Percentiles rank a stretch among this genome's conserved stretches.
phyloP scores from a whole-genome alignment of 2,797 vertebrate genomes.

The Phoxinus dragarum region DNA sequence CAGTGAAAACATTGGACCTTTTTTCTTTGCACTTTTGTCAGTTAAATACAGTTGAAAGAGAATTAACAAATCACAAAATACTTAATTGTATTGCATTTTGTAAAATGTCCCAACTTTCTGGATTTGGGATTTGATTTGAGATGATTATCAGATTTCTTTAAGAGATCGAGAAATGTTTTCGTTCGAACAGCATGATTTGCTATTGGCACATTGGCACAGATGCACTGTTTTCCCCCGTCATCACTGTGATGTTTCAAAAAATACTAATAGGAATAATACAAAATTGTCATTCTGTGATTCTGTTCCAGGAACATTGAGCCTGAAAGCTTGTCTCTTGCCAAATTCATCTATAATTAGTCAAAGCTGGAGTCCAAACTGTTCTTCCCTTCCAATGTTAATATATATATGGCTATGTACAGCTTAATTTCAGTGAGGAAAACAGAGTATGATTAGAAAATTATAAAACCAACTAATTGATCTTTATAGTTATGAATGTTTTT shows the following conservation, averaged over 20 bases:
- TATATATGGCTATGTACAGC: slow-evolving; percentile 24
- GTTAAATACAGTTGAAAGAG: no score
- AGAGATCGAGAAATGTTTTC: not conserved
- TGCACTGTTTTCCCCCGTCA: not conserved
- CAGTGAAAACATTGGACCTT: no score
- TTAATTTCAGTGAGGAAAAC: slow-evolving; percentile 37
- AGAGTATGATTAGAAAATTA: slow-evolving; percentile 4
- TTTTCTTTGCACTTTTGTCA: no score
- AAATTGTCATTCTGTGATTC: slow-evolving; percentile 24
- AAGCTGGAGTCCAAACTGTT: slow-evolving; percentile 35
- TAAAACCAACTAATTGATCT: slow-evolving; percentile 3
- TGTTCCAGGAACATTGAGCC: slow-evolving; percentile 34
- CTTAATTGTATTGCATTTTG: not conserved
- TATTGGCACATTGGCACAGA: not conserved
- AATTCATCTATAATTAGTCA: slow-evolving; percentile 47
- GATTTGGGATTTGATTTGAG: not conserved
- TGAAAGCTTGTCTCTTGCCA: slow-evolving; percentile 33
- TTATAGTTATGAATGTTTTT: not conserved
- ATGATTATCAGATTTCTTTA: not conserved
- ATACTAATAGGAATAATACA: slow-evolving; percentile 27
- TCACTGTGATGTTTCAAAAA: slow-evolving; percentile 33
- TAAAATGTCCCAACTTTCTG: no score
- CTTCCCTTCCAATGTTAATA: slow-evolving; percentile 36
- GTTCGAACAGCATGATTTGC: not conserved
- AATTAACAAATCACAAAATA: not conserved